These are phyloP conservation scores for Trogon melanurus DNA, from an alignment of 2,113 vertebrate species.

Conservation along the genomic window DNA sequence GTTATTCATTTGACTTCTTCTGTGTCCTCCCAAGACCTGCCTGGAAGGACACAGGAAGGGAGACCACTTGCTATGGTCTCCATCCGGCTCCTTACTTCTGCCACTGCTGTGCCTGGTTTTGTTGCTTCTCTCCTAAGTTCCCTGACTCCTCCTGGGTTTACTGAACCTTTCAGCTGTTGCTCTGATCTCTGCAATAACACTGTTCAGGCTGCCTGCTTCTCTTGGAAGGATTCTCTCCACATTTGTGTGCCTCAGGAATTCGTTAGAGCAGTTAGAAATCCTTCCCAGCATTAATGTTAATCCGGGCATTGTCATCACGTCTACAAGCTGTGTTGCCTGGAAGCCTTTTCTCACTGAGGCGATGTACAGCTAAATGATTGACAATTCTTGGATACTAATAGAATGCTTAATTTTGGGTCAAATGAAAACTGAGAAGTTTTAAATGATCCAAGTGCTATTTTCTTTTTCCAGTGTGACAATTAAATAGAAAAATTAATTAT, in stretches of 20 bases:
- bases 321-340: neutral
- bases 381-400: neutral
- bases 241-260: neutral
- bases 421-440: neutral
- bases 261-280: neutral
- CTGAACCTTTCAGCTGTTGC: neutral
- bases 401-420: neutral
- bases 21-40: neutral
- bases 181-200: neutral
- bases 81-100: neutral
- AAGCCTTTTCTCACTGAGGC: neutral
- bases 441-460: neutral
- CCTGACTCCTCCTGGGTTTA: neutral
- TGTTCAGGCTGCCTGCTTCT: neutral
- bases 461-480: neutral
- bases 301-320: neutral
- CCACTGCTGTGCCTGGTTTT: neutral
- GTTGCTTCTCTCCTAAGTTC: neutral
- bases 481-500: neutral
- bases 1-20: neutral
- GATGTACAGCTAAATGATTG: neutral
- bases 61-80: neutral
- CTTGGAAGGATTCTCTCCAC: neutral
- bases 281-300: neutral
- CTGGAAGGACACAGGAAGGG: too few relatives aligned